A percentile compares a stretch with the other conserved stretches of the same genome.
Evolutionary conservation across 2,888 invertebrate species (phyloP).

Genomic region (Latrodectus hesperus): DNA sequence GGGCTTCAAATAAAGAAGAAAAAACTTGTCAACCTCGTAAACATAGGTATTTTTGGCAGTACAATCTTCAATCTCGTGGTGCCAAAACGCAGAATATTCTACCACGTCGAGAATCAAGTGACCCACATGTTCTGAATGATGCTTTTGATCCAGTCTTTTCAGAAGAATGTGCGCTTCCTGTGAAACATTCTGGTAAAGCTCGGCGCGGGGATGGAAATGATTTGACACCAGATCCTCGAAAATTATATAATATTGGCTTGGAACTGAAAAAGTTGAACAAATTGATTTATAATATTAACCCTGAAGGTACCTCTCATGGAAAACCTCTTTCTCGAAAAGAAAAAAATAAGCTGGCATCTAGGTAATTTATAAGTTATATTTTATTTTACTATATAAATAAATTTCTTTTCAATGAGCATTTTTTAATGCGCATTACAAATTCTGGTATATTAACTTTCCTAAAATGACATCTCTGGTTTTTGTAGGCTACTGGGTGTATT

Average conservation of each 20-base stretch:
- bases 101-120: slow-evolving; percentile 73
- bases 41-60: slow-evolving; percentile 97
- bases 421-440: not conserved
- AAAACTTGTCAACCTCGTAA: slow-evolving; percentile 61
- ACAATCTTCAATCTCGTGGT: slow-evolving; percentile 98
- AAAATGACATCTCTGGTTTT: not conserved
- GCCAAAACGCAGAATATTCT: slow-evolving; percentile 84
- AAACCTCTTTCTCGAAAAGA: slow-evolving; percentile 96
- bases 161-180: slow-evolving; percentile 87
- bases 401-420: not conserved
- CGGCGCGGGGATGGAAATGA: slow-evolving; percentile 98
- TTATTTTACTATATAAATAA: not conserved
- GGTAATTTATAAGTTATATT: slow-evolving; percentile 74
- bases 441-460: not conserved
- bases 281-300: slow-evolving; percentile 96
- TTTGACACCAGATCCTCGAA: slow-evolving; percentile 94
- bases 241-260: slow-evolving; percentile 90
- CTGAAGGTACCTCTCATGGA: slow-evolving; percentile 91
- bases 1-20: slow-evolving; percentile 26
- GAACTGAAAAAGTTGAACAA: slow-evolving; percentile 92
- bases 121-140: slow-evolving; percentile 92
- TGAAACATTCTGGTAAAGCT: slow-evolving; percentile 82
- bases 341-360: slow-evolving; percentile 97
- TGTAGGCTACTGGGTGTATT: not conserved
- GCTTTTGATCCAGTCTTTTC: slow-evolving; percentile 97